A percentile compares a stretch with the other conserved stretches of the same genome.
phyloP scores from a whole-genome alignment of 1,140 invertebrate species.

The Vanessa tameamea region DNA sequence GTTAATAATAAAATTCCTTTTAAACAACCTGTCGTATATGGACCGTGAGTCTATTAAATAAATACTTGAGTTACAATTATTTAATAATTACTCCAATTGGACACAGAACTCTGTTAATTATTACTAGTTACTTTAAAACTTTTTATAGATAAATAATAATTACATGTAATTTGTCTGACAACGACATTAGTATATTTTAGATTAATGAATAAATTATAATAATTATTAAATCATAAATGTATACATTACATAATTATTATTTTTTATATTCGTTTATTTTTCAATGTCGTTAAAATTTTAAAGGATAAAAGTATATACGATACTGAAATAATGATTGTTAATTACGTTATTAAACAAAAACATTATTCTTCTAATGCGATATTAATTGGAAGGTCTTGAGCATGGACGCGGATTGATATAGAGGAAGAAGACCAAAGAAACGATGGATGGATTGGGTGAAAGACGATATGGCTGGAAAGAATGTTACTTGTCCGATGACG shows the following conservation, averaged over 20 bases:
- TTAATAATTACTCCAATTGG: constrained; percentile 23
- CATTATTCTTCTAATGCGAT: too few relatives aligned
- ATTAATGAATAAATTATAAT: not conserved
- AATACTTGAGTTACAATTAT: constrained; percentile 19
- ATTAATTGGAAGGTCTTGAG: too few relatives aligned
- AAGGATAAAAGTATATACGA: too few relatives aligned
- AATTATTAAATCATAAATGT: not conserved
- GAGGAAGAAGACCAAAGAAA: too few relatives aligned
- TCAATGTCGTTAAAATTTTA: too few relatives aligned
- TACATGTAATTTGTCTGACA: constrained; percentile 13
- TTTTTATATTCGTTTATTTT: too few relatives aligned
- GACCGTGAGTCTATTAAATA: constrained; percentile 26
- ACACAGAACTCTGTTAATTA: constrained; percentile 16
- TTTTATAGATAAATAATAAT: constrained; percentile 16
- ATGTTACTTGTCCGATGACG: too few relatives aligned
- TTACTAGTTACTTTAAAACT: constrained; percentile 4
- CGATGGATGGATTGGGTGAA: too few relatives aligned
- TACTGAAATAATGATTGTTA: too few relatives aligned
- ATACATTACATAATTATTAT: not conserved
- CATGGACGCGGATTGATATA: too few relatives aligned
- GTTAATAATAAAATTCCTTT: constrained; percentile 22
- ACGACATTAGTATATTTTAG: not conserved
- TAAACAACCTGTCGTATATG: constrained; percentile 23
- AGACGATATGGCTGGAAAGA: too few relatives aligned
- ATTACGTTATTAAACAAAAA: too few relatives aligned